These are phyloP conservation scores for Lasiurus borealis DNA, from an alignment of 2,113 vertebrate genomes.

Conservation along the genomic window DNA sequence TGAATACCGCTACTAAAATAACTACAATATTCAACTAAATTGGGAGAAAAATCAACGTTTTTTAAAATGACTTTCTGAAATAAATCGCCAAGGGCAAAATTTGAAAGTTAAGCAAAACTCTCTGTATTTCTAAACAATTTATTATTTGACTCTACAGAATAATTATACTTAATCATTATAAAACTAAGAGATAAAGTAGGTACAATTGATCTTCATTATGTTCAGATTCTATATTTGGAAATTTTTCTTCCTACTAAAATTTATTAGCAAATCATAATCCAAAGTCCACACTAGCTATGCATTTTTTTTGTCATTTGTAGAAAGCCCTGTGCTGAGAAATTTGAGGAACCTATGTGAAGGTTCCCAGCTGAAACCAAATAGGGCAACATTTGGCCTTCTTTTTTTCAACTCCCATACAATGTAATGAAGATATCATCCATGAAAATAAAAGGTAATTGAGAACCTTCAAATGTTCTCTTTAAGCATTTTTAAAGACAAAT, in stretches of 20 bases:
- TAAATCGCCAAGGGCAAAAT: constrained; percentile 22
- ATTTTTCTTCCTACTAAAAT: background rate
- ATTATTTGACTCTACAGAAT: background rate
- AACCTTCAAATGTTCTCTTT: constrained; percentile 25
- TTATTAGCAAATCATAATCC: background rate
- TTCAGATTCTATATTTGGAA: background rate
- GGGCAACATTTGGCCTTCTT: background rate
- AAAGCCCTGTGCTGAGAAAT: background rate
- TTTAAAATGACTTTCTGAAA: constrained; percentile 54
- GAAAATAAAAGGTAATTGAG: background rate
- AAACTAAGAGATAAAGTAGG: background rate
- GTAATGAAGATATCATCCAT: background rate
- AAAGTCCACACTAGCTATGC: background rate
- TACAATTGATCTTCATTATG: background rate
- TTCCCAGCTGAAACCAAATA: constrained; percentile 26
- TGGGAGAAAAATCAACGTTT: background rate
- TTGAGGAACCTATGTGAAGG: background rate
- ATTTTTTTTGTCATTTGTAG: background rate
- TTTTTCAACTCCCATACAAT: background rate
- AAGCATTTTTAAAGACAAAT: constrained; percentile 40
- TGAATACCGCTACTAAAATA: constrained; percentile 35
- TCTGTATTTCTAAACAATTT: background rate
- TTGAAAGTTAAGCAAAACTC: constrained; percentile 41
- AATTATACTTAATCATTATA: constrained; percentile 14
- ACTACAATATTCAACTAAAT: constrained; percentile 19